phyloP scores from a whole-genome alignment of 1,140 invertebrate species.

The Ceratosolen fusciceps region DNA sequence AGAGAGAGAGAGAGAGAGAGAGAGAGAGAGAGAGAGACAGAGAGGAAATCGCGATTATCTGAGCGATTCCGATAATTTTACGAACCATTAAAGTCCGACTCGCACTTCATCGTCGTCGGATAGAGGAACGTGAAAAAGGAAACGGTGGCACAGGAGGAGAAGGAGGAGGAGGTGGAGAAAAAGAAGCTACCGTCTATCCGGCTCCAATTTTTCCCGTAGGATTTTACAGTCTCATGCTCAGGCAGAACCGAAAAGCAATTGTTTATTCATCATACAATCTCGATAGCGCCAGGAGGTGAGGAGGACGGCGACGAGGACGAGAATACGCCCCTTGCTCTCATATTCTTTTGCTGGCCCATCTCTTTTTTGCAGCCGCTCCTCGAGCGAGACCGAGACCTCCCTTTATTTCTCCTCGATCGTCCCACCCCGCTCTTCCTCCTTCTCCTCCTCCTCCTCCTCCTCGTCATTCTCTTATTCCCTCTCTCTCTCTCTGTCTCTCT shows the following conservation, averaged over 20 bases:
- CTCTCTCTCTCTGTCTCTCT: not conserved
- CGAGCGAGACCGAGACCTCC: not conserved
- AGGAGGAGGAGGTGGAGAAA: not conserved
- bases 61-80: conserved; percentile 39
- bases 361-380: conserved; percentile 30
- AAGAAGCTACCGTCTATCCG: not conserved
- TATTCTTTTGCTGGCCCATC: conserved; percentile 7
- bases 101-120: not conserved
- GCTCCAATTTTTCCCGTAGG: not conserved
- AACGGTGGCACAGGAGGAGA: not conserved
- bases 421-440: no score
- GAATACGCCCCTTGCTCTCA: conserved; percentile 28
- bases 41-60: conserved; percentile 28
- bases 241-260: conserved; percentile 21
- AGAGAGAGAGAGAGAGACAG: no score
- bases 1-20: no score
- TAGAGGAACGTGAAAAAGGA: not conserved
- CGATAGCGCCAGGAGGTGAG: conserved; percentile 27
- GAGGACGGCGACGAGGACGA: not conserved
- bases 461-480: not conserved
- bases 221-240: conserved; percentile 2
- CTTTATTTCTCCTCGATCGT: conserved; percentile 2
- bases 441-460: no score
- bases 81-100: conserved; percentile 29
- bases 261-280: conserved; percentile 45